Conservation (phyloP, 2,797 vertebrate species). For the Tachyglossus aculeatus region DNA sequence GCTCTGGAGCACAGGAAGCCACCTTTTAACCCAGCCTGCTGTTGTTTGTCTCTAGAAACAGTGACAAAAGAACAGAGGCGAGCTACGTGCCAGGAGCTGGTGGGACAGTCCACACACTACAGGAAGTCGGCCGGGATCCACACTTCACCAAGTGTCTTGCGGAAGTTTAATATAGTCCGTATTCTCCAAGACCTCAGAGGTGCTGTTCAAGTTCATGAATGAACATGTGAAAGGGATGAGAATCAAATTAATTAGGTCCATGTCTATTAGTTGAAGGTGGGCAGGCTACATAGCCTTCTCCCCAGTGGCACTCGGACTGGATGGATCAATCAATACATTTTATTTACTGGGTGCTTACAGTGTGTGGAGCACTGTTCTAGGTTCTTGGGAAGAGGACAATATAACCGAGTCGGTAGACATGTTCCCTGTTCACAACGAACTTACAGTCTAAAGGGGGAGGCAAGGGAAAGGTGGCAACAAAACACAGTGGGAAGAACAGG, state of each 20-base stretch:
- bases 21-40: slow-evolving; percentile 93
- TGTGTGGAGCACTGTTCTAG: too few relatives aligned
- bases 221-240: background rate
- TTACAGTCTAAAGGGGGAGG: too few relatives aligned
- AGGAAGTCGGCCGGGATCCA: slow-evolving; percentile 64
- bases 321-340: too few relatives aligned
- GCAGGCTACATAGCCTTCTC: too few relatives aligned
- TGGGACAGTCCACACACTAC: slow-evolving; percentile 62
- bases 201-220: background rate
- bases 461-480: too few relatives aligned
- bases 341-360: too few relatives aligned
- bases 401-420: too few relatives aligned
- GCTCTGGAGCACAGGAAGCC: slow-evolving; percentile 88
- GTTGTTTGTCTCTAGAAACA: slow-evolving; percentile 87
- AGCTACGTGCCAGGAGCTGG: slow-evolving; percentile 68
- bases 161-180: background rate
- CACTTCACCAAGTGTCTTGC: background rate
- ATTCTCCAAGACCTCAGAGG: background rate
- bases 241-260: background rate
- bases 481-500: too few relatives aligned
- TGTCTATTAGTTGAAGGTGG: too few relatives aligned
- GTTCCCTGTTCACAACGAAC: too few relatives aligned
- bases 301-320: too few relatives aligned
- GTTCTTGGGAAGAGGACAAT: too few relatives aligned
- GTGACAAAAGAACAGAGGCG: slow-evolving; percentile 79